Evolutionary conservation across 2,888 invertebrate species (phyloP), one percentile per base, ranked within the genome.

Genomic region (Drosophila phalerata): DNA sequence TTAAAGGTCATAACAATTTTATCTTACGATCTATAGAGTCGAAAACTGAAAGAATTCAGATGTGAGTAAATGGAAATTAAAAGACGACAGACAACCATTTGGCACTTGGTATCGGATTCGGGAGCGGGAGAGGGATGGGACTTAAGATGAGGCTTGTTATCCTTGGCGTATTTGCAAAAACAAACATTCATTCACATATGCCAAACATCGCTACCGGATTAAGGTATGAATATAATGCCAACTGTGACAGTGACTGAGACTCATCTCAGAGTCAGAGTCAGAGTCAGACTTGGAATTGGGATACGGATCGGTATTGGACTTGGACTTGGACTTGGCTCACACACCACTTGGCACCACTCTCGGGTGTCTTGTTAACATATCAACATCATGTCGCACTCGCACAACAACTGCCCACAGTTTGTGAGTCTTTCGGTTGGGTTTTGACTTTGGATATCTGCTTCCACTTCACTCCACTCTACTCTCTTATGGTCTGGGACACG

Each of bases 321-420:
- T 13, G 43, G 43, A 1, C 4, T 19, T 42, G 48, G 32, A 8
- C 6, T 9, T 19, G 15, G 38, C 75, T 69, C 75, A 69, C 79
- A 79, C 75, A 82, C 89, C 78, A 89, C 88, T 89, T 86, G 89
- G 88, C 83, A 85, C 85, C 83, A 82, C 89, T 85, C 88, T 85
- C 81, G 85, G 87, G 89, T 87, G 87, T 88, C 90, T 86, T 86
- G 90, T 86, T 86, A 86, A 86, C 86, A 86, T 86, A 87, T 89
- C 90, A 90, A 86, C 90, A 86, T 86, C 90, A 84, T 86, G 89
- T 86, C 88, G 81, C 90, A 83, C 86, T 88, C 82, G 76, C 79
- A 76, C 76, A 73, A 73, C 79, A 63, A 73, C 74, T 64, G 69
- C 69, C 63, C 75, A 77, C 77, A 80, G 77, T 64, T 66, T 30